phyloP scores from a whole-genome alignment of 2,113 vertebrate species.

The Phyllostomus hastatus region DNA sequence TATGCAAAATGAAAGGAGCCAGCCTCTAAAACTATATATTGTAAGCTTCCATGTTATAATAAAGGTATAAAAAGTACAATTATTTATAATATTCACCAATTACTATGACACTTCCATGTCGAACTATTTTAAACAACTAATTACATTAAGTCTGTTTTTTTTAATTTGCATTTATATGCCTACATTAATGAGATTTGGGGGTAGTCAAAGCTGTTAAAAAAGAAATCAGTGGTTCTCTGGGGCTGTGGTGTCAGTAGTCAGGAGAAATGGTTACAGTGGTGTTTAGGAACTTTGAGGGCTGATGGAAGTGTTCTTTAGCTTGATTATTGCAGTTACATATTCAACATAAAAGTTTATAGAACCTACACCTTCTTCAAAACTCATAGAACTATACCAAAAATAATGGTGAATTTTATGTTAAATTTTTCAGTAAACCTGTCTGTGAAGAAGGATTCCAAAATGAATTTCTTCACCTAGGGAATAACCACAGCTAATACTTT shows the following conservation, averaged over 20 bases:
- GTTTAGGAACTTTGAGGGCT: accelerated
- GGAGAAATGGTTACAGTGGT: not conserved
- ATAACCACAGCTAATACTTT: not conserved
- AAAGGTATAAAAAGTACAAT: not conserved
- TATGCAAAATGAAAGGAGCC: too few relatives aligned
- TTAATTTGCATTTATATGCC: conserved; percentile 33
- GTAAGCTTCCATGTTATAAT: not conserved
- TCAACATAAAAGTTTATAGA: not conserved
- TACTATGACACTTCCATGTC: not conserved
- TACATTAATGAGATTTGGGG: not conserved
- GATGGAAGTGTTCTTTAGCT: not conserved
- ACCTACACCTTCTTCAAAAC: not conserved
- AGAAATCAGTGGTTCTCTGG: not conserved
- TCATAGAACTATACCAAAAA: not conserved
- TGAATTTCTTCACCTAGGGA: not conserved
- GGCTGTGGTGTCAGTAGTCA: not conserved
- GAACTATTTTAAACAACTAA: not conserved
- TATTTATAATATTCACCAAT: conserved; percentile 44
- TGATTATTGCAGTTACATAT: not conserved
- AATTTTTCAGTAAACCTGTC: not conserved
- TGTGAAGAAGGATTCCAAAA: not conserved
- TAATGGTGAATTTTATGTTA: not conserved
- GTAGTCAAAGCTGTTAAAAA: not conserved
- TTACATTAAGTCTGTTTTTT: conserved; percentile 21
- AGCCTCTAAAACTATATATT: not conserved